Evolutionary conservation across 2,113 vertebrate species (phyloP).

Genomic region (Neoarius graeffei): DNA sequence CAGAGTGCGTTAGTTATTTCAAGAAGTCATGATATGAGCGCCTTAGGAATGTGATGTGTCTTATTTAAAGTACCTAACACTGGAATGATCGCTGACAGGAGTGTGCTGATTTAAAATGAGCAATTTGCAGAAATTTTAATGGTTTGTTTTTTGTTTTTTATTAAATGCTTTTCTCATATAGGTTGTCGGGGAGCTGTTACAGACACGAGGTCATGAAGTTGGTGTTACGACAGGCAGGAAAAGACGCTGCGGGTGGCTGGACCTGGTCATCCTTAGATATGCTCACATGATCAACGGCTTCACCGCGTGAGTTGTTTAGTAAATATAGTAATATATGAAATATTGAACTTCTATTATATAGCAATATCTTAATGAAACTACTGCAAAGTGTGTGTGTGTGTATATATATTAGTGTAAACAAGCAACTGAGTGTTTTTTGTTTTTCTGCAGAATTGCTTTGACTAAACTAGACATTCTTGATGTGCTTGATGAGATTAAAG

Average conservation of each 20-base stretch:
- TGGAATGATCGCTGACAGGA: not conserved
- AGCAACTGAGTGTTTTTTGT: not conserved
- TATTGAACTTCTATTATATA: not conserved
- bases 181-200: conserved; percentile 90
- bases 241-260: conserved; percentile 94
- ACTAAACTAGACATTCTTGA: conserved; percentile 98
- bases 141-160: not conserved
- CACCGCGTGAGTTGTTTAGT: conserved; percentile 83
- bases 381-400: not conserved
- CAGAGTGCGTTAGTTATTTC: not conserved
- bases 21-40: not conserved
- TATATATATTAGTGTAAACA: not conserved
- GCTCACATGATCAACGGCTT: conserved; percentile 98
- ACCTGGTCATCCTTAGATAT: conserved; percentile 91
- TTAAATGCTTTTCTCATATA: conserved; percentile 47
- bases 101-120: not conserved
- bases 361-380: not conserved
- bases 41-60: not conserved
- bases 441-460: conserved; percentile 84
- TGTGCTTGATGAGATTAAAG: conserved; percentile 91
- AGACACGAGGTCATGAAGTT: conserved; percentile 92
- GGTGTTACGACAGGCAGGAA: conserved; percentile 96
- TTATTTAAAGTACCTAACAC: not conserved
- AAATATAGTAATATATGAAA: not conserved
- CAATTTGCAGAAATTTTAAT: not conserved